A percentile compares a stretch with the other conserved stretches of the same genome.
Evolutionary conservation across 2,888 invertebrate genomes (phyloP).

Genomic region (Dascillus cervinus): DNA sequence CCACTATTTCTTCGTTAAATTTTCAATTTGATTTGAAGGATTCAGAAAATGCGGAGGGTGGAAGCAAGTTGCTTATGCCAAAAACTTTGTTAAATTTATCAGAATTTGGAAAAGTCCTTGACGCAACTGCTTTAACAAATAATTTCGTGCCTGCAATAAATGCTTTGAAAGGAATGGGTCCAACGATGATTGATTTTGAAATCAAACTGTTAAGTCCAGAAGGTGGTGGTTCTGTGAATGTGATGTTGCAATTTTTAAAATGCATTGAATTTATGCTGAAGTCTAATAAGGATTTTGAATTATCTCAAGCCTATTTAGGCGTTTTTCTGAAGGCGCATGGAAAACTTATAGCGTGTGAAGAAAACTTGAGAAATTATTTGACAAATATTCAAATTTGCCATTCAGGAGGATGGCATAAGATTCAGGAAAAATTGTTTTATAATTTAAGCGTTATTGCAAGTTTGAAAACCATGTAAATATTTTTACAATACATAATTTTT

Average conservation of each 20-base stretch:
- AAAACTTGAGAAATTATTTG: slow-evolving; percentile 49
- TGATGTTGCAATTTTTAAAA: slow-evolving; percentile 72
- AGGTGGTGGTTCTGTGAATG: slow-evolving; percentile 58
- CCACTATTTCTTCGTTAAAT: slow-evolving; percentile 77
- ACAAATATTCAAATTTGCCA: slow-evolving; percentile 53
- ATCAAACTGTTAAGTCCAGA: slow-evolving; percentile 71
- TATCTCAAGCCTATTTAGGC: slow-evolving; percentile 82
- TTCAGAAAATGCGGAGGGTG: slow-evolving; percentile 31
- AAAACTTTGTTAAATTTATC: slow-evolving; percentile 59
- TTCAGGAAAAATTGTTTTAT: slow-evolving; percentile 65
- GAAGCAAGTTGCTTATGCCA: slow-evolving; percentile 50
- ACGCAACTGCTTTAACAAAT: slow-evolving; percentile 43
- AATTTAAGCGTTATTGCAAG: slow-evolving; percentile 69
- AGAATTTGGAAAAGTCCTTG: slow-evolving; percentile 58
- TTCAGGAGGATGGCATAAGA: slow-evolving; percentile 53
- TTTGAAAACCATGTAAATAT: slow-evolving; percentile 51
- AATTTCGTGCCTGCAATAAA: slow-evolving; percentile 54
- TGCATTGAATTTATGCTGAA: slow-evolving; percentile 64
- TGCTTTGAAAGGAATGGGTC: slow-evolving; percentile 61
- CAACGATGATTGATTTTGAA: slow-evolving; percentile 82
- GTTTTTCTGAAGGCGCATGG: slow-evolving; percentile 80
- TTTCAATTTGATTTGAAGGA: slow-evolving; percentile 69
- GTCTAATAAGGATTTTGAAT: slow-evolving; percentile 77
- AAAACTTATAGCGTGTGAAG: slow-evolving; percentile 48
- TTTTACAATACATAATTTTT: slow-evolving; percentile 3